Evolutionary conservation across 2,888 invertebrate species (phyloP).

Genomic region (Pharmacophagus antenor): DNA sequence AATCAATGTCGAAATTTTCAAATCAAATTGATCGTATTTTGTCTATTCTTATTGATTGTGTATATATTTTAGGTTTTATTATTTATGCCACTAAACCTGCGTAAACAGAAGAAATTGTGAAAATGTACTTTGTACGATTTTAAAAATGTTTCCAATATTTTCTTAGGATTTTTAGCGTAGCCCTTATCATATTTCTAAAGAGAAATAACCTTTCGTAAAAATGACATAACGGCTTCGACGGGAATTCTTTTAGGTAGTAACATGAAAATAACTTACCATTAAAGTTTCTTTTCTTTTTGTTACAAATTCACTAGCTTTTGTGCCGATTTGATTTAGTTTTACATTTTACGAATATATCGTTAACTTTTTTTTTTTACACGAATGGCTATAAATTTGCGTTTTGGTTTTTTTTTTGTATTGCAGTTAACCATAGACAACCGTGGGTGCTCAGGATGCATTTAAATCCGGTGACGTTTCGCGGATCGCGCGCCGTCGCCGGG

Average conservation of each 20-base stretch:
- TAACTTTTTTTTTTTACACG: background rate
- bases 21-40: background rate
- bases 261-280: too few relatives aligned
- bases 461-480: constrained; percentile 5
- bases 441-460: constrained; percentile 29
- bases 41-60: too few relatives aligned
- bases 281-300: too few relatives aligned
- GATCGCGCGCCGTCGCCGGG: constrained; percentile 1
- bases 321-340: background rate
- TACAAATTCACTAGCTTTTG: background rate
- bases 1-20: background rate
- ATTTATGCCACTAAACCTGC: background rate
- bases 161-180: too few relatives aligned
- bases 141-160: too few relatives aligned
- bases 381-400: background rate
- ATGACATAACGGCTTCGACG: too few relatives aligned
- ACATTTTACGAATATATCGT: background rate
- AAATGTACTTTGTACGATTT: too few relatives aligned
- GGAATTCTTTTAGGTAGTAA: too few relatives aligned
- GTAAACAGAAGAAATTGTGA: background rate
- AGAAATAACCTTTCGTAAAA: too few relatives aligned
- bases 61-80: background rate
- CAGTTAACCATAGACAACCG: constrained; percentile 6
- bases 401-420: constrained; percentile 13
- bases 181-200: too few relatives aligned